Base-by-base conservation (phyloP, 2,888 invertebrate species). In the Gymnocheta viridis region DNA sequence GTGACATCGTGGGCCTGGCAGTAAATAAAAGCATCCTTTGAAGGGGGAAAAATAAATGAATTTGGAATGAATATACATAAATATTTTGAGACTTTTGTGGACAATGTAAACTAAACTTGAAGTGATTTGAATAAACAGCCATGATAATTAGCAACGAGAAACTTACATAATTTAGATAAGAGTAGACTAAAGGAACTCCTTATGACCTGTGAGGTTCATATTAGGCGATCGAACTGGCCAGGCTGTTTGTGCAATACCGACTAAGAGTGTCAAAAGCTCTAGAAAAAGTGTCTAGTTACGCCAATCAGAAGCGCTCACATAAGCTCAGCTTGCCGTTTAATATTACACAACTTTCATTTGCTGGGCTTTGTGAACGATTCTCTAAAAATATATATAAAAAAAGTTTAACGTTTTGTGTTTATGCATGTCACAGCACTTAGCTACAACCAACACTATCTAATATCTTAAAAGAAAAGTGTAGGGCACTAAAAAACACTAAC, bases 41-140 rank as follows among this genome's bases (percentile, higher is more conserved):
- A 38, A 38, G 35, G 3, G 32, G 2, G 32, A 6, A 6, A 32
- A 32, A 32, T 32, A 47, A n/a, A 19, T 19, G 19, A 47, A 19
- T 5, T 19, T 47, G 9, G 2, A 47, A 17, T n/a, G 4, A 47
- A 47, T 17, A 47, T 17, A 7, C 3, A 41, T 47, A 51, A 12
- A n/a, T n/a, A n/a, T n/a, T n/a, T n/a, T n/a, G n/a, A n/a, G n/a
- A n/a, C 47, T 69, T 78, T 70, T 54, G 60, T 47, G 51, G 64
- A 79, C 60, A 70, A 56, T 19, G 19, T 70, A 19, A 24, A 54
- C 27, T 41, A 24, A 24, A 24, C 54, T 62, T 54, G 62, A 47
- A 64, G 51, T 35, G 70, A 79, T 79, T 62, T 44, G 12, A 76
- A 62, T 62, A 60, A 29, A 69, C 70, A 64, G 38, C 24, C 49